Evolutionary conservation across 2,113 vertebrate genomes (phyloP).

Genomic region (Synodontis membranacea): DNA sequence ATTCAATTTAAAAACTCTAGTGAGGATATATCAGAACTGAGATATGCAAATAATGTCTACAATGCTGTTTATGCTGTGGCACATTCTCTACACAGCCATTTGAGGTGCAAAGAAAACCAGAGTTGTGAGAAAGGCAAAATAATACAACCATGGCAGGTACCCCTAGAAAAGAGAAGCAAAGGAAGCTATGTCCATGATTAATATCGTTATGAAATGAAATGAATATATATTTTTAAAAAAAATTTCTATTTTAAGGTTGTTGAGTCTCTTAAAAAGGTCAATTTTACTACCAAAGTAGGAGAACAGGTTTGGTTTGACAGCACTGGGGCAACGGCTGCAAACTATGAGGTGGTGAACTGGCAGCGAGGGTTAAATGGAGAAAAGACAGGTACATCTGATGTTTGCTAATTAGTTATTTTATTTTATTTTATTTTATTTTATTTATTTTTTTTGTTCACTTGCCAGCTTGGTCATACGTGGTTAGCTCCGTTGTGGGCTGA

Average conservation of each 20-base stretch:
- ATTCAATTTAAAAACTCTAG: constrained; percentile 53
- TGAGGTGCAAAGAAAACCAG: constrained; percentile 56
- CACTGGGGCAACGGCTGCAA: constrained; percentile 66
- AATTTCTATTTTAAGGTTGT: neutral
- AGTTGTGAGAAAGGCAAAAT: constrained; percentile 60
- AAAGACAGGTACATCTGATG: neutral
- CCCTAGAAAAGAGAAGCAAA: neutral
- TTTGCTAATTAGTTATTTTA: neutral
- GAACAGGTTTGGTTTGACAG: constrained; percentile 71
- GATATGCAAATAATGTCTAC: constrained; percentile 69
- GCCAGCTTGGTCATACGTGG: no score
- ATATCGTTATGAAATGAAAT: neutral
- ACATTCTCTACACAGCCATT: constrained; percentile 66
- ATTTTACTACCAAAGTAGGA: constrained; percentile 64
- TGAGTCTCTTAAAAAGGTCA: constrained; percentile 57
- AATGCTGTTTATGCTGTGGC: constrained; percentile 72
- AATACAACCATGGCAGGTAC: constrained; percentile 68
- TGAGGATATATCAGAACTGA: constrained; percentile 65
- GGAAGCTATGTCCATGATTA: neutral
- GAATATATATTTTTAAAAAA: neutral
- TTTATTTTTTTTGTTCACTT: no score
- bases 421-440: no score
- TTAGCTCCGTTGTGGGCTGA: no score
- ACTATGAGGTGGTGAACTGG: constrained; percentile 75
- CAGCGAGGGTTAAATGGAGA: constrained; percentile 50